phyloP scores from a whole-genome alignment of 2,113 vertebrate genomes.

The Gracilinanus agilis region DNA sequence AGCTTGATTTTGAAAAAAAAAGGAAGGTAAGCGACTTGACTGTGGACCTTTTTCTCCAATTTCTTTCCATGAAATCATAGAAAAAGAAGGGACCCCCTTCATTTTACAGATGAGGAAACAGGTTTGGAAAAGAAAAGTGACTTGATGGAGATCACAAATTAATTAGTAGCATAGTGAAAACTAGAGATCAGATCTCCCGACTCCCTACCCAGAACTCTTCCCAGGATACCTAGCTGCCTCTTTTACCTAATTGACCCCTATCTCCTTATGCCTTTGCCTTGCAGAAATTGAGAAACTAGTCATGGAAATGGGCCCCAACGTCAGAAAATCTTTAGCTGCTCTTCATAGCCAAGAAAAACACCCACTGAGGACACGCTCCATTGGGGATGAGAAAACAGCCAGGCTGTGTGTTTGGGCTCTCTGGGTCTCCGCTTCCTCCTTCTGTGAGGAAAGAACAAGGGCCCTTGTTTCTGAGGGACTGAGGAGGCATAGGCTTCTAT shows the following conservation, averaged over 20 bases:
- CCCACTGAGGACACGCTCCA: neutral
- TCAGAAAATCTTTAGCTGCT: constrained; percentile 5
- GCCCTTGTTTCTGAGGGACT: neutral
- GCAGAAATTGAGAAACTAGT: neutral
- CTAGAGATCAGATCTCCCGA: neutral
- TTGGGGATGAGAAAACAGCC: neutral
- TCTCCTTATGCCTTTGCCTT: constrained; percentile 52
- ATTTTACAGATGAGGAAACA: neutral
- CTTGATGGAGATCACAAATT: neutral
- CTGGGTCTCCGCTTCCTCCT: neutral
- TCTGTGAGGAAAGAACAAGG: neutral
- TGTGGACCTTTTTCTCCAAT: neutral
- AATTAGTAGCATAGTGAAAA: neutral
- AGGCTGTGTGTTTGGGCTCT: neutral
- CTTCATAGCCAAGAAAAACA: constrained; percentile 74
- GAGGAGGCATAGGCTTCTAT: neutral
- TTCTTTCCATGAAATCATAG: neutral
- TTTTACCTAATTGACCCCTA: neutral
- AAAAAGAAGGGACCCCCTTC: neutral
- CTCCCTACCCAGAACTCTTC: neutral
- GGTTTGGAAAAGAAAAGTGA: neutral
- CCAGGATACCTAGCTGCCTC: neutral
- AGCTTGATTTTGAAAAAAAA: neutral
- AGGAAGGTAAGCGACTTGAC: neutral
- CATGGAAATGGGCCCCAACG: constrained; percentile 17